Evolutionary conservation across 2,888 invertebrate species (phyloP), one percentile per base, ranked within the genome.

Genomic region (Pilophorus perplexus): DNA sequence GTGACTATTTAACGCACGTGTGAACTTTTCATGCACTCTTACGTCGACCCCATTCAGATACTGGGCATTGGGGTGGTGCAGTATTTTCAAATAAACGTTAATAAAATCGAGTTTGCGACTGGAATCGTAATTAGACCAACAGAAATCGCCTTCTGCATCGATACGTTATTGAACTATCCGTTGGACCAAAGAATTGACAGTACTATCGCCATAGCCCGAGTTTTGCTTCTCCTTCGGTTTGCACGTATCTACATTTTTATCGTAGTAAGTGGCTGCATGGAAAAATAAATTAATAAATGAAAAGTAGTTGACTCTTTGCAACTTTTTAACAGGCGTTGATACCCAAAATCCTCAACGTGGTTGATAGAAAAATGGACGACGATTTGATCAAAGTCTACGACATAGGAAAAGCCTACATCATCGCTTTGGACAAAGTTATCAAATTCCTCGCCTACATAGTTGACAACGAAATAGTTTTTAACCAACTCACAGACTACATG

Each of bases 41-140:
- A n/a, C n/a, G n/a, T n/a, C n/a, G n/a, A n/a, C n/a, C n/a, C n/a
- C n/a, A n/a, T n/a, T n/a, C 25, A 64, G 64, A 16, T 40, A 14
- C 38, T 66, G 4, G 66, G 66, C 14, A 46, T 66, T 16, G 57
- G 66, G 4, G 27, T 66, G 1, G 37, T 59, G 3, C 66, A 66
- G 16, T 66, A 66, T 48, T 66, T 66, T 37, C 50, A 57, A n/a
- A 25, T 42, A 2, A 50, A 66, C 33, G 57, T 66, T 16, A 66
- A 57, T 57, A 66, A 66, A 57, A 57, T 66, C 22, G 66, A 66
- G 22, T 66, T 66, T 18, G 55, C 57, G 4, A 66, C 66, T 12
- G 55, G 57, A 10, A 23, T 66, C 3, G n/a, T 66, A 6, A 57
- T 66, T 4, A 33, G 66, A 33, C 46, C 66, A 22, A 25, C 40